Percentiles rank a stretch among this genome's conserved stretches.
phyloP scores from a whole-genome alignment of 2,113 vertebrate species.

The Dromiciops gliroides region DNA sequence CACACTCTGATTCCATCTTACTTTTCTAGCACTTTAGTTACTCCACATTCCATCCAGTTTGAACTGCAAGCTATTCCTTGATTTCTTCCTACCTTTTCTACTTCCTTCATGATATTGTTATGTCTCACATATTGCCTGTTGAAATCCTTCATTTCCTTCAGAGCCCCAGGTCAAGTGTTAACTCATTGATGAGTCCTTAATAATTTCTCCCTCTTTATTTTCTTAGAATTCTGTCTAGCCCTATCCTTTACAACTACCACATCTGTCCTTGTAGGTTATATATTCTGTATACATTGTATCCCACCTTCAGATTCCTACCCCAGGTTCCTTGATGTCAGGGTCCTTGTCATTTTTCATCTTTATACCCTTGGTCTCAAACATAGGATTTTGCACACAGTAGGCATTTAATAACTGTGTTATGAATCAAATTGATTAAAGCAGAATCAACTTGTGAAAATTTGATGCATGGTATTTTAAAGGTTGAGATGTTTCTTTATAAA shows the following conservation, averaged over 20 bases:
- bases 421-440: not conserved
- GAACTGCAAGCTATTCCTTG: not conserved
- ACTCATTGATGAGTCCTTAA: not conserved
- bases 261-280: not conserved
- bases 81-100: not conserved
- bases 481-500: constrained; percentile 24
- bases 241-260: not conserved
- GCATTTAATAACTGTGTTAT: not conserved
- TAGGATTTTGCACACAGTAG: not conserved
- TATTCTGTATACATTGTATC: not conserved
- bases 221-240: not conserved
- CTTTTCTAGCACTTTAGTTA: not conserved
- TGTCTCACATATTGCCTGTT: not conserved
- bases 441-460: not conserved
- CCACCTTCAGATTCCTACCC: not conserved
- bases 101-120: not conserved
- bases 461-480: not conserved
- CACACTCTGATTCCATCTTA: not conserved
- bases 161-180: not conserved
- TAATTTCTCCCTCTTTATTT: not conserved
- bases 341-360: not conserved
- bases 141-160: not conserved
- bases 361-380: not conserved
- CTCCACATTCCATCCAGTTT: not conserved
- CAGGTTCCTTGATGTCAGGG: not conserved